Evolutionary conservation across 2,888 invertebrate genomes (phyloP).

Genomic region (Macaria notata): DNA sequence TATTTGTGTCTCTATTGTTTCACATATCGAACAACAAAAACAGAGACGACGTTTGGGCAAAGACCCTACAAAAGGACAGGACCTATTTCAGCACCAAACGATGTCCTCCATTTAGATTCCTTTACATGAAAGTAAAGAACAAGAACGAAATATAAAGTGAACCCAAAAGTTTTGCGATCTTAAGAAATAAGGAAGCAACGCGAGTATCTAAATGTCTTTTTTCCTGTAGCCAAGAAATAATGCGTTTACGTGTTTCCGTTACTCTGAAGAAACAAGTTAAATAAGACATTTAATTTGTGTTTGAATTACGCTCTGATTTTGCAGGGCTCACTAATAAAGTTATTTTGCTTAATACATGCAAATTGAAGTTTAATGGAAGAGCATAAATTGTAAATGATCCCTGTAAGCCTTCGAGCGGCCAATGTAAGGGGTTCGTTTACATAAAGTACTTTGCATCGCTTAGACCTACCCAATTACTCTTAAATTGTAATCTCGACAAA

Average conservation of each 20-base stretch:
- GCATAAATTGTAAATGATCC: constrained; percentile 27
- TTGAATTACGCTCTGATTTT: constrained; percentile 25
- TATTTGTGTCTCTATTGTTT: no score
- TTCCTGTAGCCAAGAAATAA: constrained; percentile 4
- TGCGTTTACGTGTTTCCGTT: constrained; percentile 3
- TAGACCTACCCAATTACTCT: constrained; percentile 12
- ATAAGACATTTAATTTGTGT: constrained; percentile 16
- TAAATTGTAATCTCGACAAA: constrained; percentile 9
- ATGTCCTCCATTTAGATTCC: constrained; percentile 1
- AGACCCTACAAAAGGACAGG: constrained; percentile 1
- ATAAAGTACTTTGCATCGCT: constrained; percentile 14
- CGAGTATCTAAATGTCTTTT: neutral
- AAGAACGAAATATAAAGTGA: neutral
- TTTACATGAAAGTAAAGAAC: constrained; percentile 1
- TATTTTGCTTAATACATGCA: constrained; percentile 27
- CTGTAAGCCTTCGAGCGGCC: constrained; percentile 20
- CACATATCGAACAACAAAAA: no score
- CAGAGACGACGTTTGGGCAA: no score
- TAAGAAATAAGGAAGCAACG: constrained; percentile 1
- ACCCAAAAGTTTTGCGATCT: constrained; percentile 8
- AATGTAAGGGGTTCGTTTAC: constrained; percentile 25
- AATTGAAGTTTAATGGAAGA: constrained; percentile 28
- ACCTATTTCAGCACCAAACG: constrained; percentile 1
- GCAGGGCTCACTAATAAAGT: constrained; percentile 23
- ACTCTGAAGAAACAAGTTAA: neutral